These are phyloP conservation scores for Neodiprion virginianus DNA, from an alignment of 1,140 invertebrate species.

Conservation along the genomic window DNA sequence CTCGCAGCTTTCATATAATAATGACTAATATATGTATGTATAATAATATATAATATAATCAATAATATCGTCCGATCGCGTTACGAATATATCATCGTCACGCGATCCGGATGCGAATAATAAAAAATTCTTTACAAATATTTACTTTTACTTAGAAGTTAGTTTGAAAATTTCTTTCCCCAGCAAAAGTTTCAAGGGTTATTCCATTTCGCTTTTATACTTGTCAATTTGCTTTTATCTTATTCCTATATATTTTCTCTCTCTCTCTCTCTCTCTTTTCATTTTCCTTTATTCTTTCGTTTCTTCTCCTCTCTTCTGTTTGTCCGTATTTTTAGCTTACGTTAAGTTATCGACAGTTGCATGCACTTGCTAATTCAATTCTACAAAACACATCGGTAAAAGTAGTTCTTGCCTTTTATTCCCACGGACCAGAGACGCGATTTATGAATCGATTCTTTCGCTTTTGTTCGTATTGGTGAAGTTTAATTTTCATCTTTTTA, in stretches of 20 bases:
- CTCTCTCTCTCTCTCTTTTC: slow-evolving; percentile 1
- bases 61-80: no score
- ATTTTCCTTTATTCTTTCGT: neutral
- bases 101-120: no score
- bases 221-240: neutral
- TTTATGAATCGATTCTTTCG: neutral
- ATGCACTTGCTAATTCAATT: slow-evolving; percentile 35
- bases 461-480: no score
- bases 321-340: slow-evolving; percentile 35
- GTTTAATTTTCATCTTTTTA: no score
- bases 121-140: slow-evolving; percentile 2
- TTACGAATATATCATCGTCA: no score
- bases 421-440: slow-evolving; percentile 4
- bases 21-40: neutral
- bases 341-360: slow-evolving; percentile 39
- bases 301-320: slow-evolving; percentile 25
- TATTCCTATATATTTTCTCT: slow-evolving; percentile 22
- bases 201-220: no score
- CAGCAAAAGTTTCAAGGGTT: no score
- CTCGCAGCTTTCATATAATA: slow-evolving; percentile 32
- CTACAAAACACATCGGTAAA: neutral
- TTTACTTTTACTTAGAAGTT: neutral
- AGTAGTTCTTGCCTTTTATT: no score
- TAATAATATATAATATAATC: no score
- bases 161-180: neutral